Conservation (phyloP, 2,888 invertebrate species). For the Temnothorax ravouxi region DNA sequence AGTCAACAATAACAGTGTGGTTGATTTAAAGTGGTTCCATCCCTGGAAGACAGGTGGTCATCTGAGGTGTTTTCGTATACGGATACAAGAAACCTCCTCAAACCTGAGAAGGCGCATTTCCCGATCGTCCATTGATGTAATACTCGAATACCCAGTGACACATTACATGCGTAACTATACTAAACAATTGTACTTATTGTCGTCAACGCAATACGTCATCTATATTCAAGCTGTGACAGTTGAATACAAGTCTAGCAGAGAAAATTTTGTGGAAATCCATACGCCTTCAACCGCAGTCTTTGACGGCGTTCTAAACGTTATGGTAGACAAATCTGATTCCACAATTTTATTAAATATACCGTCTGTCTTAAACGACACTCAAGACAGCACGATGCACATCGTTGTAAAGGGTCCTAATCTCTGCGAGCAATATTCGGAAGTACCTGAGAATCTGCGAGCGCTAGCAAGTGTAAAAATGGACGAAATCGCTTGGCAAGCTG, state of each 20-base stretch:
- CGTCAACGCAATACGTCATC: conserved; percentile 72
- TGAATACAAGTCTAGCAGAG: background rate
- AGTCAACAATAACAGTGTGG: conserved; percentile 39
- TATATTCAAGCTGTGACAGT: conserved; percentile 65
- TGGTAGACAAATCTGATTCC: conserved; percentile 41
- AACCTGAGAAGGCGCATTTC: conserved; percentile 33
- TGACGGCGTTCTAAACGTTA: conserved; percentile 30
- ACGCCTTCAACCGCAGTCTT: conserved; percentile 63
- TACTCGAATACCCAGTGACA: background rate
- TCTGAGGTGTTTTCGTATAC: conserved; percentile 67
- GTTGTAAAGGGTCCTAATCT: conserved; percentile 67
- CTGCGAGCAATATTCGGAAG: conserved; percentile 52
- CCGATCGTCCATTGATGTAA: fast-evolving
- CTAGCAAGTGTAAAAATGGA: conserved; percentile 28
- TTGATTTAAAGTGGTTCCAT: conserved; percentile 71
- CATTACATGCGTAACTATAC: conserved; percentile 65
- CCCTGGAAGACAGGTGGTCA: conserved; percentile 70
- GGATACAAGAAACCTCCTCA: conserved; percentile 35
- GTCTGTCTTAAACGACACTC: conserved; percentile 67
- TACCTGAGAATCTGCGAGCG: conserved; percentile 10
- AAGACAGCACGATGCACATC: conserved; percentile 60
- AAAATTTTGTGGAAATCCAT: background rate
- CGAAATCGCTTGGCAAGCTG: conserved; percentile 66
- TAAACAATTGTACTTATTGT: conserved; percentile 59
- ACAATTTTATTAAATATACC: conserved; percentile 73